A percentile compares a stretch with the other conserved stretches of the same genome.
Conservation (phyloP, 2,113 vertebrate species). For the Sarotherodon lohbergeri region DNA sequence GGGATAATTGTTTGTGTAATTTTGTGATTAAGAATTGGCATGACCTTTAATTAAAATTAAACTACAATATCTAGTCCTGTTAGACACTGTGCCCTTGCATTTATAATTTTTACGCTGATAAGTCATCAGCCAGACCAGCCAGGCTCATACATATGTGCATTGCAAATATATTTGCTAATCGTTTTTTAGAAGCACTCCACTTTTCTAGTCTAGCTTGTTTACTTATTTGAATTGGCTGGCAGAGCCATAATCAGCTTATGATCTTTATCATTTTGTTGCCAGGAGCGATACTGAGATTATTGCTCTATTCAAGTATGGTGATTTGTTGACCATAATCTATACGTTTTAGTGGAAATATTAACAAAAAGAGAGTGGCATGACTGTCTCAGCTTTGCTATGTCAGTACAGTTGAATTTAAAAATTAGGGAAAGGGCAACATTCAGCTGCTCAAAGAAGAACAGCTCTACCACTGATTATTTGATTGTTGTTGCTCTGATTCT, state of each 20-base stretch:
- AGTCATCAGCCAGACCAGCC: neutral
- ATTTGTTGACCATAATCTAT: neutral
- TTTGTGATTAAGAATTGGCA: neutral
- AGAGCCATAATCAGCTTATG: conserved; percentile 43
- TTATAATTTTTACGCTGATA: neutral
- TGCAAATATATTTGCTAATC: neutral
- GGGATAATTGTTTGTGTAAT: neutral
- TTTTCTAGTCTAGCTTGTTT: conserved; percentile 23
- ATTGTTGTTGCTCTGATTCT: conserved; percentile 43
- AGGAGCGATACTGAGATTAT: neutral
- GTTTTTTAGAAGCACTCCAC: neutral
- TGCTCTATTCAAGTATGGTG: neutral
- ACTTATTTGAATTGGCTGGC: conserved; percentile 38
- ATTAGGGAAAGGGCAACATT: neutral
- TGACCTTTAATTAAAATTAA: neutral
- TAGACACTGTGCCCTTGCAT: neutral
- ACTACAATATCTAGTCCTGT: neutral
- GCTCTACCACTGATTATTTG: conserved; percentile 41
- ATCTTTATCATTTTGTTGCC: conserved; percentile 41
- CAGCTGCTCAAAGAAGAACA: conserved; percentile 14
- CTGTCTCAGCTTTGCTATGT: neutral
- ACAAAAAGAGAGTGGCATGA: neutral
- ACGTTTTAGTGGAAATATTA: neutral
- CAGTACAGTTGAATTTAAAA: neutral
- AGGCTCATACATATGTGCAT: neutral